Base-by-base conservation (phyloP, 2,113 vertebrate genomes). In the Lepisosteus oculatus region DNA sequence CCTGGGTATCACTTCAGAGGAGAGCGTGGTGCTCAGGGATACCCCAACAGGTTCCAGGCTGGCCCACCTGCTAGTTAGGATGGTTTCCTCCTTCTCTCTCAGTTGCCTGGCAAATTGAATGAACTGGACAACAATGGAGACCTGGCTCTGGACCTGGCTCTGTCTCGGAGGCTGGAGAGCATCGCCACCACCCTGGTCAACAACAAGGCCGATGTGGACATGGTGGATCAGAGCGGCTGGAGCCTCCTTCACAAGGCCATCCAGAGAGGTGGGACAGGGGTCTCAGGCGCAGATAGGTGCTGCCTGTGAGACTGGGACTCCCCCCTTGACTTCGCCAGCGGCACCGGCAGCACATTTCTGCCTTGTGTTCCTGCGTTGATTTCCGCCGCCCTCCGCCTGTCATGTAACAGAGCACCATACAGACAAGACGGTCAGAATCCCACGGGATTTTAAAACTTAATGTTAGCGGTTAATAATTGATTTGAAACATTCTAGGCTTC, bases 231-330 rank as follows among this genome's bases (percentile, higher is more conserved):
- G 83, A 95, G 83, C 61, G 97, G 97, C 81, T 98, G 97, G 94
- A 98, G 95, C 80, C 91, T 99, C 43, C 87, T 99, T 66, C 97
- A 99, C 76, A 99, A 98, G 89, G 97, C 96, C 71, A 98, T 99
- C 78, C 95, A 96, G 79, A 93, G 97, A 92, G 97, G 97, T 99
- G 61, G 77, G 80, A 5, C 47, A 9, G 47, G 47, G 47, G 47
- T 51, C 47, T 51, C 47, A 51, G 9, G 9, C n/a, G 3, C 56
- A 59, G 29, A 29, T 29, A 29, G 29, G 29, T 29, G 29, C 29
- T 29, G 29, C 29, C 29, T 29, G 29, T 29, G 29, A 29, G 29
- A 29, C 29, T 29, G 29, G 29, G 2, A 29, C 29, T 29, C 29
- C 29, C 29, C 29, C 29, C 29, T 29, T 29, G 29, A 29, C 29